Conservation (phyloP, 1,140 invertebrate species). For the Whitmania pigra region DNA sequence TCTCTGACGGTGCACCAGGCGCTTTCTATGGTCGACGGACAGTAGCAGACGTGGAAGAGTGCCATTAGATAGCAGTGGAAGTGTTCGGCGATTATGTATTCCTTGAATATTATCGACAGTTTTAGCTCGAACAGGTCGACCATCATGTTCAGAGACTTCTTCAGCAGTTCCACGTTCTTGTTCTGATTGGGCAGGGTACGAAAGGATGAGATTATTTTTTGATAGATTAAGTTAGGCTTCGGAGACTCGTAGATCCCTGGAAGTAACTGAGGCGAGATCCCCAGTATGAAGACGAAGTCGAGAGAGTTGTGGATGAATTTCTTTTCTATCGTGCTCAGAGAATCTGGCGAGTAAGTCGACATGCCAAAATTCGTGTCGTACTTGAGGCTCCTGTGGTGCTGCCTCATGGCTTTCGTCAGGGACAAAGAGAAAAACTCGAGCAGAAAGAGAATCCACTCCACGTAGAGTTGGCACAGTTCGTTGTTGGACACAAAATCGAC, state of each 20-base stretch:
- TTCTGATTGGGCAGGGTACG: neutral
- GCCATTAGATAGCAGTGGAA: neutral
- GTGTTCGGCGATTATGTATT: neutral
- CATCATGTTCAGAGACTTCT: constrained; percentile 5
- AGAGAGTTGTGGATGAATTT: neutral
- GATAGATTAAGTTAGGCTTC: neutral
- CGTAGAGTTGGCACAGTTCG: neutral
- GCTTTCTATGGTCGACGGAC: neutral
- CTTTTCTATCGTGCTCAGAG: neutral
- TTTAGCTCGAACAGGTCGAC: neutral
- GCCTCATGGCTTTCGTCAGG: constrained; percentile 1
- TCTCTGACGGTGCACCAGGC: neutral
- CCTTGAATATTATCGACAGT: neutral
- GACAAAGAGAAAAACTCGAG: neutral
- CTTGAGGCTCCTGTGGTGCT: neutral
- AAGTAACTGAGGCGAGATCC: neutral
- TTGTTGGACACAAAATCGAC: neutral
- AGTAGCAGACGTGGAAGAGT: neutral
- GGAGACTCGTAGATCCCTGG: neutral
- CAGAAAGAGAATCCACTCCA: constrained; percentile 8
- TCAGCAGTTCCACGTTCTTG: neutral
- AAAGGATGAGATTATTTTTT: too few species aligned
- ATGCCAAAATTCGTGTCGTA: neutral
- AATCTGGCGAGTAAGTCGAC: neutral
- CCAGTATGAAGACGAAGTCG: constrained; percentile 1